Evolutionary conservation across 2,888 invertebrate species (phyloP).

Genomic region (Dorcus parallelipipedus): DNA sequence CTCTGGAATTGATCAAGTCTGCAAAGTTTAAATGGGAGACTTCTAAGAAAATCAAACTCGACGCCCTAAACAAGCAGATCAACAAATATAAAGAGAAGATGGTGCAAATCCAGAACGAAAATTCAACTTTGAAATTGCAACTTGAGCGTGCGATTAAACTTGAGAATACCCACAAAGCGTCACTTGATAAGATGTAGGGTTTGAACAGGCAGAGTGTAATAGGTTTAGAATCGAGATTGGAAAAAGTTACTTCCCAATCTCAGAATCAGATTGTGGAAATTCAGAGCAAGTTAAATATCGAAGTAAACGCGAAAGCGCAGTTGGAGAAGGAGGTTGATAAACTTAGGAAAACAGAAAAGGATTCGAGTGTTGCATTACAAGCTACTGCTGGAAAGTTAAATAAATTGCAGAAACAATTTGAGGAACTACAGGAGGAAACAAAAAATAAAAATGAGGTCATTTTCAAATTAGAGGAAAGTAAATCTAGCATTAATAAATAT

Average conservation of each 20-base stretch:
- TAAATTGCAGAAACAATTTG: constrained; percentile 46
- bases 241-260: constrained; percentile 50
- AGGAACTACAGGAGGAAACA: constrained; percentile 52
- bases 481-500: constrained; percentile 49
- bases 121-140: constrained; percentile 42
- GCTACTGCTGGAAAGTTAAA: constrained; percentile 24
- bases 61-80: constrained; percentile 43
- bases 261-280: constrained; percentile 48
- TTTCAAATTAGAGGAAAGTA: constrained; percentile 51
- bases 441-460: constrained; percentile 52
- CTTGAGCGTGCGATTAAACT: constrained; percentile 47
- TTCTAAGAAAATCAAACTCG: constrained; percentile 55
- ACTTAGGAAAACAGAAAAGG: constrained; percentile 3
- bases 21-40: constrained; percentile 61
- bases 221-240: constrained; percentile 53
- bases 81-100: constrained; percentile 51
- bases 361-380: constrained; percentile 14
- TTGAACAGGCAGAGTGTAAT: constrained; percentile 62
- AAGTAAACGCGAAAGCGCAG: constrained; percentile 22
- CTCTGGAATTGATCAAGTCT: constrained; percentile 63
- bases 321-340: constrained; percentile 9
- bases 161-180: constrained; percentile 42
- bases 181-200: constrained; percentile 61
- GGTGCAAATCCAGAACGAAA: constrained; percentile 44
- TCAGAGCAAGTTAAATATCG: constrained; percentile 44